Evolutionary conservation across 2,113 vertebrate species (phyloP), one percentile per base, ranked within the genome.

Genomic region (Paratilapia polleni): DNA sequence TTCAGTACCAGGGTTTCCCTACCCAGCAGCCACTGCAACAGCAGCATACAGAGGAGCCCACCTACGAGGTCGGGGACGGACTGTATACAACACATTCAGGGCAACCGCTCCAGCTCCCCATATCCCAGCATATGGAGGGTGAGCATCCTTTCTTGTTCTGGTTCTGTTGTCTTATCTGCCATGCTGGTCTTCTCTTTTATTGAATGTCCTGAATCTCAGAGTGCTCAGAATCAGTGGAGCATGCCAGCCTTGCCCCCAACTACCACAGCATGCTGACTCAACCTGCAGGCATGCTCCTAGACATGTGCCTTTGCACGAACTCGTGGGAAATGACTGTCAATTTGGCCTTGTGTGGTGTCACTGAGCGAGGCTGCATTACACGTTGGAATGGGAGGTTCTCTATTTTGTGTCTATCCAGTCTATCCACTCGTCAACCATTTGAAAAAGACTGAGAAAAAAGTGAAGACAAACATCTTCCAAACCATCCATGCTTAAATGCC

Each of bases 101-200:
- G 97, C 98, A 2, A 97, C 97, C 0, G 97, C 97, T 0, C 98
- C 98, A 15, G 97, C 97, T 1, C 97, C 98, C 76, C 97, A 98
- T 1, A 98, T 99, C 90, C 98, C 97, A 66, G 96, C 98, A 82
- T 99, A 99, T 0, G 98, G 98, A 96, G 97, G 98, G 98, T 99
- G 95, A 97, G 97, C 91, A 76, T 49, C 41, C 24, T 47, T 49
- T 84, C 80, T 84, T 77, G 4, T 13, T 28, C 43, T 41, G 20
- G 31, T 6, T 11, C 24, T 64, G 8, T 19, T 74, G 24, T 62
- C 52, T 52, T 82, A 22, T 36, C 47, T 66, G 41, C 52, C 17
- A 68, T 68, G 26, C 54, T 15, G 5, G 31, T 70, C 17, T 64
- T 63, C 34, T 52, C 61, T 73, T 4, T 22, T 22, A 24, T 52